These are phyloP conservation scores for Anser cygnoides DNA, from an alignment of 2,113 vertebrate genomes.

Conservation along the genomic window DNA sequence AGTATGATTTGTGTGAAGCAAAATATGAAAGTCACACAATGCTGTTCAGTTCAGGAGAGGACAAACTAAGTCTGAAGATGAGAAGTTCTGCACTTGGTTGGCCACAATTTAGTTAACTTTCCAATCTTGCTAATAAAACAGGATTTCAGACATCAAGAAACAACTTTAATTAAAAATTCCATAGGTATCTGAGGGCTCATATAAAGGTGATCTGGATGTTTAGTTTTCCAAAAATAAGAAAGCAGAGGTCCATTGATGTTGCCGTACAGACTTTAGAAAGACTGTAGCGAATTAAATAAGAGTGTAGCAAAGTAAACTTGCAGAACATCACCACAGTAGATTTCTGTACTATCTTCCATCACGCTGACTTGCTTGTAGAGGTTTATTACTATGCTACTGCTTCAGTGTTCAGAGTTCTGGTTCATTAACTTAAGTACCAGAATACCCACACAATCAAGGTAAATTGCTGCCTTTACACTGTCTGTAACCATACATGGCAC, in stretches of 20 bases:
- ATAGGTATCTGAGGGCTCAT: background rate
- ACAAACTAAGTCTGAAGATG: background rate
- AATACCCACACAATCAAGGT: slow-evolving; percentile 30
- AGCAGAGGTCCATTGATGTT: background rate
- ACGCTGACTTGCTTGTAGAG: background rate
- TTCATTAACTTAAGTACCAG: slow-evolving; percentile 52
- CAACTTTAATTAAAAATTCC: slow-evolving; percentile 1
- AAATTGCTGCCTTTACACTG: slow-evolving; percentile 53
- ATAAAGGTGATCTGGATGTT: background rate
- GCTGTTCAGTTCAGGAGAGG: background rate
- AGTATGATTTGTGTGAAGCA: background rate
- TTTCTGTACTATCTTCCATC: background rate
- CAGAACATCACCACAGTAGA: background rate
- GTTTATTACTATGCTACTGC: slow-evolving; percentile 23
- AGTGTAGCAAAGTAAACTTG: slow-evolving; percentile 28
- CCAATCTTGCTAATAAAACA: background rate
- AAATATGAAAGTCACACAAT: background rate
- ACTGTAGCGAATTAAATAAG: background rate
- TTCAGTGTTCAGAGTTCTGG: slow-evolving; percentile 30
- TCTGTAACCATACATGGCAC: slow-evolving; percentile 22
- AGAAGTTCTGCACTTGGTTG: background rate
- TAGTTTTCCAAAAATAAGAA: background rate
- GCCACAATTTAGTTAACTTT: background rate
- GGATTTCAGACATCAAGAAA: background rate
- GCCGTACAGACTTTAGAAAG: background rate